Evolutionary conservation across 2,113 vertebrate genomes (phyloP).

Genomic region (Noturus placidus): DNA sequence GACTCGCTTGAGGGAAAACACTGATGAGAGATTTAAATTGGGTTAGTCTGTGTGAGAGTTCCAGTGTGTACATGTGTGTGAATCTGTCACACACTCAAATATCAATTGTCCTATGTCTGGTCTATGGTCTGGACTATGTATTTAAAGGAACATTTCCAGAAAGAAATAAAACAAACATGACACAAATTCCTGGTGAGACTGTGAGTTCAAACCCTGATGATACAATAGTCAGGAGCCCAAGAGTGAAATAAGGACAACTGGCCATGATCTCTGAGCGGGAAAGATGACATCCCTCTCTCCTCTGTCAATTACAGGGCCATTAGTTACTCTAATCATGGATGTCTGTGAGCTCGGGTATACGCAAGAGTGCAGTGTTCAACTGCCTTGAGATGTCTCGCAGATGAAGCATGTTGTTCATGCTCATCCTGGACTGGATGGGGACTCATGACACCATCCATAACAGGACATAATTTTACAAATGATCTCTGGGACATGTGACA

Average conservation of each 20-base stretch:
- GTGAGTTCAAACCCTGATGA: not conserved
- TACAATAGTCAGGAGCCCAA: not conserved
- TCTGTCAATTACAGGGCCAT: not conserved
- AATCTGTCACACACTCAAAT: not conserved
- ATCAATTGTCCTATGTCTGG: not conserved
- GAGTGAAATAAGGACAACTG: not conserved
- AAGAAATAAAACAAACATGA: no score
- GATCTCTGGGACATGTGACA: no score
- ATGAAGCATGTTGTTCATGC: not conserved
- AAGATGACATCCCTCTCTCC: not conserved
- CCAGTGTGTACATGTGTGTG: constrained; percentile 4
- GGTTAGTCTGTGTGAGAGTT: constrained; percentile 11
- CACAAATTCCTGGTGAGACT: not conserved
- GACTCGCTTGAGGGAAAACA: not conserved
- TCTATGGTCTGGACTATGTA: not conserved
- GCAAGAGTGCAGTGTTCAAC: not conserved
- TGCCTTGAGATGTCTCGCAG: not conserved
- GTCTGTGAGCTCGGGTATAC: not conserved
- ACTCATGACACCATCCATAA: no score
- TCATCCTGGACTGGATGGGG: not conserved
- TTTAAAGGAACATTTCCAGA: no score
- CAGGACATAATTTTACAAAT: no score
- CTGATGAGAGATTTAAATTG: not conserved
- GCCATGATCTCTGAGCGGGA: not conserved
- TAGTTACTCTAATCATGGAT: not conserved